These are phyloP conservation scores for Drosophila acutilabella DNA, from an alignment of 2,888 invertebrate species.

Conservation along the genomic window DNA sequence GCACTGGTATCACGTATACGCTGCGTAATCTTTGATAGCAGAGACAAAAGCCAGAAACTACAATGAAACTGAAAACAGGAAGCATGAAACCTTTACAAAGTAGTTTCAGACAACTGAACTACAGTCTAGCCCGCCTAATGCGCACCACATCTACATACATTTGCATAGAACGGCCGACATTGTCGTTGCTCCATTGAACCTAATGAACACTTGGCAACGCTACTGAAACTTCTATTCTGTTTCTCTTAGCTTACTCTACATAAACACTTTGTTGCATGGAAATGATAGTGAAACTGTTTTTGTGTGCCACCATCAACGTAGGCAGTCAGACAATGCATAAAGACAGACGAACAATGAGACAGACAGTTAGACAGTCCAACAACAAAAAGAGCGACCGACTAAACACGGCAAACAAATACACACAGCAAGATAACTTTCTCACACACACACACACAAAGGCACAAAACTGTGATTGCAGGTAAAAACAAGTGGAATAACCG, in stretches of 20 bases:
- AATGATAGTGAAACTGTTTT: conserved; percentile 68
- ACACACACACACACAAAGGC: conserved; percentile 3
- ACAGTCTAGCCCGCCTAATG: conserved; percentile 31
- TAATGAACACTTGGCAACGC: conserved; percentile 52
- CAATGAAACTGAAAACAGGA: conserved; percentile 59
- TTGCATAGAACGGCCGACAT: conserved; percentile 45
- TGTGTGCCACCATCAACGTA: conserved; percentile 32
- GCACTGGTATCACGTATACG: conserved; percentile 45
- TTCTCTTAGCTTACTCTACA: too few relatives aligned
- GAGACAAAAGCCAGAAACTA: conserved; percentile 39
- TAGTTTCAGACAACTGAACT: conserved; percentile 1
- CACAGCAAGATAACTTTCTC: conserved; percentile 1
- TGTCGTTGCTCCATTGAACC: conserved; percentile 43
- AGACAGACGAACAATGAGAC: background rate
- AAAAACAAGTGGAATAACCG: conserved; percentile 30
- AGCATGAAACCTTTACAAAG: conserved; percentile 33
- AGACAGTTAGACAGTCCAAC: conserved; percentile 28
- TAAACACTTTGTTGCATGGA: conserved; percentile 54
- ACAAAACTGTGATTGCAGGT: conserved; percentile 54
- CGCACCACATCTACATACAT: conserved; percentile 35
- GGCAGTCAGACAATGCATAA: conserved; percentile 35
- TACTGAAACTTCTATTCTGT: background rate
- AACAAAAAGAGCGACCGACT: conserved; percentile 51
- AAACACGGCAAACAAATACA: conserved; percentile 19
- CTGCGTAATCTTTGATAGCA: conserved; percentile 29